Evolutionary conservation across 2,888 invertebrate species (phyloP).

Genomic region (Cerastoderma edule): DNA sequence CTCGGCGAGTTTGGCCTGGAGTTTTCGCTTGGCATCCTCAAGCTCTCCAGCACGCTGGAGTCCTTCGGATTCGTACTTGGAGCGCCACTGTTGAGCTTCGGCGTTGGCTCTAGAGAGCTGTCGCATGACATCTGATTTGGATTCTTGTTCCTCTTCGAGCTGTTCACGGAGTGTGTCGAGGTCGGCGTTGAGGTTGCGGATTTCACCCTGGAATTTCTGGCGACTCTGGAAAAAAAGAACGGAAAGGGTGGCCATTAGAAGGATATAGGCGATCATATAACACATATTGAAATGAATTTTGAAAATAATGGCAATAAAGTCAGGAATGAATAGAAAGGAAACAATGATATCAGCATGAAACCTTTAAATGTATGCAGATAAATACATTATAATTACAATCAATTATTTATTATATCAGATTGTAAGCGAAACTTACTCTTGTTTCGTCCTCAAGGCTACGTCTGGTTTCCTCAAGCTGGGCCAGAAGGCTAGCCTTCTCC

Average conservation of each 20-base stretch:
- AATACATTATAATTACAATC: too few relatives aligned
- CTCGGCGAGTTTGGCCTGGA: conserved; percentile 98
- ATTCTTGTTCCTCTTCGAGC: conserved; percentile 99
- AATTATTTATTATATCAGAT: too few relatives aligned
- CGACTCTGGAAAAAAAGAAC: conserved; percentile 53
- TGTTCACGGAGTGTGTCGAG: conserved; percentile 99
- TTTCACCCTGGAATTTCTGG: conserved; percentile 87
- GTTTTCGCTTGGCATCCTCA: conserved; percentile 85
- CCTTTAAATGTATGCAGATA: too few relatives aligned
- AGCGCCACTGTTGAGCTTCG: conserved; percentile 98
- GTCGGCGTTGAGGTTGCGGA: conserved; percentile 99
- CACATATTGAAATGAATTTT: too few relatives aligned
- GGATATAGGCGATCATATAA: too few relatives aligned
- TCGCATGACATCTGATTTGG: conserved; percentile 99
- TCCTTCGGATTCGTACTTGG: conserved; percentile 96
- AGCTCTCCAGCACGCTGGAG: conserved; percentile 86
- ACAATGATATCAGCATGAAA: too few relatives aligned
- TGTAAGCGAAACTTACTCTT: conserved; percentile 84
- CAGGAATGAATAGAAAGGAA: too few relatives aligned
- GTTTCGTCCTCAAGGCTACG: conserved; percentile 98
- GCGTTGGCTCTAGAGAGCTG: conserved; percentile 99
- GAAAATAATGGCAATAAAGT: too few relatives aligned
- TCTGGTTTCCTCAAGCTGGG: conserved; percentile 99
- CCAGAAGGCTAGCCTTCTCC: conserved; percentile 94
- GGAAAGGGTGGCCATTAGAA: not conserved